A percentile compares a stretch with the other conserved stretches of the same genome.
These are phyloP conservation scores for Zosterops japonicus DNA, from an alignment of 2,113 vertebrate genomes.

Conservation along the genomic window DNA sequence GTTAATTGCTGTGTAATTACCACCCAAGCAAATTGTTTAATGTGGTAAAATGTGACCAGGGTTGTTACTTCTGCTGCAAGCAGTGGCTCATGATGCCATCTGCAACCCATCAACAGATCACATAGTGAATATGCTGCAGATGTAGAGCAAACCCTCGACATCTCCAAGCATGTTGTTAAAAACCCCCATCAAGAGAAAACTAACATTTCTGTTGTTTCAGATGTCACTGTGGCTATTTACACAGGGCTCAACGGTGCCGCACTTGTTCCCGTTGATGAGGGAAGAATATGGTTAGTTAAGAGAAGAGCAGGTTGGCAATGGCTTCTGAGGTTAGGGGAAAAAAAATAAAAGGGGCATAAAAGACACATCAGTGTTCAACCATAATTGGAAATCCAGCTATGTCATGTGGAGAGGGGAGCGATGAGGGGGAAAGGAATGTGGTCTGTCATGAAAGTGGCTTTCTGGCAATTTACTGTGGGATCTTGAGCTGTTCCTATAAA, in stretches of 20 bases:
- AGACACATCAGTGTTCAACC: slow-evolving; percentile 38
- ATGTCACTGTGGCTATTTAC: slow-evolving; percentile 62
- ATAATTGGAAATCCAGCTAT: slow-evolving; percentile 61
- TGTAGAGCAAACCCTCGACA: slow-evolving; percentile 64
- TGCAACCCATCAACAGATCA: slow-evolving; percentile 67
- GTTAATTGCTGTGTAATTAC: slow-evolving; percentile 68
- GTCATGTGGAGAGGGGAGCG: not conserved
- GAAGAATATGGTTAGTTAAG: slow-evolving; percentile 65
- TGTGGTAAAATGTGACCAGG: slow-evolving; percentile 69
- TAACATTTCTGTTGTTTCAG: slow-evolving; percentile 65
- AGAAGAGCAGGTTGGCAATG: slow-evolving; percentile 57
- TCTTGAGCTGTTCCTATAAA: not conserved
- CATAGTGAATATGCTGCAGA: slow-evolving; percentile 63
- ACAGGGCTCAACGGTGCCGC: slow-evolving; percentile 25
- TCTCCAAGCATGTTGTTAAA: slow-evolving; percentile 62
- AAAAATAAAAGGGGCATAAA: slow-evolving; percentile 51
- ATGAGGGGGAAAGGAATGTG: slow-evolving; percentile 54
- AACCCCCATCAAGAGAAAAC: slow-evolving; percentile 44
- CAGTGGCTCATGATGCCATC: slow-evolving; percentile 60
- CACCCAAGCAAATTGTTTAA: slow-evolving; percentile 71
- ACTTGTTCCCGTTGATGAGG: slow-evolving; percentile 52
- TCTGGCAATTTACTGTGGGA: slow-evolving; percentile 45
- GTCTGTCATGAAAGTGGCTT: slow-evolving; percentile 28
- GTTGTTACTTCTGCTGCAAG: slow-evolving; percentile 66
- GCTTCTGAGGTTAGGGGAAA: slow-evolving; percentile 48